Base-by-base conservation (phyloP, 2,888 invertebrate genomes). In the Bombyx huttoni region DNA sequence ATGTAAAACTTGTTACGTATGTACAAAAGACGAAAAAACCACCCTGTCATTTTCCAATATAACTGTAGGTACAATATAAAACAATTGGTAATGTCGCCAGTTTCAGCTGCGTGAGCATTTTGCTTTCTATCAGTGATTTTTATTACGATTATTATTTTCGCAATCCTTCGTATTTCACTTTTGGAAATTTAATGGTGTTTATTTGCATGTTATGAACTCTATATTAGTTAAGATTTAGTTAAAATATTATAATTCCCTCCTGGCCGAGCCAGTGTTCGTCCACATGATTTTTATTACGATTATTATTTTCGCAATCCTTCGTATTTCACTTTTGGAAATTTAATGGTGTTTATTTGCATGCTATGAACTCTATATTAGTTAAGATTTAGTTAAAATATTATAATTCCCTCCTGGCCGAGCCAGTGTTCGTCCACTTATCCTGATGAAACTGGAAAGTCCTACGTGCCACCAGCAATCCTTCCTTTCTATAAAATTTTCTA, bases 21-120 rank as follows among this genome's bases (percentile, higher is more conserved):
- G 24, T 24, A 24, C 5, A 5, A 24, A 40, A 40, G 12, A 40
- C 40, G 40, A 40, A 56, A 56, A 76, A 80, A 79, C 79, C 81
- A 80, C 80, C 78, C 80, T 79, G 81, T 79, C 62, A 61, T 64
- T 66, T 54, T 54, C 55, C 35, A 49, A 55, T 51, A 24, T 48
- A 49, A 48, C 52, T 46, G 48, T 47, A 47, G 47, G 14, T 13
- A 24, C 24, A 48, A 35, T 34, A 46, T 24, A 53, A 53, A 51
- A 49, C 53, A 54, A 50, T 53, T 53, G 55, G 48, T 52, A 55
- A 58, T 61, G 58, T 64, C 61, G 62, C 61, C 64, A 65, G 63
- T 61, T 58, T 49, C 34, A 24, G 52, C 52, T 50, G 47, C 7
- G 40, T 40, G 12, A 40, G 40, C 40, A 40, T 12, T 40, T 3